Base-by-base conservation (phyloP, 1,140 invertebrate species). In the Listronotus bonariensis region DNA sequence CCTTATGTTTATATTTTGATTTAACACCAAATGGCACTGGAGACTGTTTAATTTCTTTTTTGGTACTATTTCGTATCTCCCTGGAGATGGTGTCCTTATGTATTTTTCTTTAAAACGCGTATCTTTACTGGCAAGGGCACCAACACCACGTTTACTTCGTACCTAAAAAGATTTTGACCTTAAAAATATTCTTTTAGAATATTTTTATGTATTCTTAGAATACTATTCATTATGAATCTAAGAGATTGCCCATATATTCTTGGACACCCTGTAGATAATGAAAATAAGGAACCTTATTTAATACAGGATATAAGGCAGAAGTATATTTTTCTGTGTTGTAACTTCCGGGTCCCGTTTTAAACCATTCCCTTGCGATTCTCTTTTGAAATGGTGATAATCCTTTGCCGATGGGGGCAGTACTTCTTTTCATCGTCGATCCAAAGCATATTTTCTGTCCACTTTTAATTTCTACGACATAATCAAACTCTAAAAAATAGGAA, bases 381-480 rank as follows among this genome's bases (percentile, higher is more conserved):
- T 73, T 74, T 34, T 74, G 73, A 52, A 72, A 73, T 3, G 69
- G 32, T 6, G 67, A 70, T 6, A 74, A 42, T 9, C 63, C 58
- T 53, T 67, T 70, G 4, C 73, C 73, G 20, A 73, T 70, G 2
- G 65, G 70, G 43, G 36, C 52, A 3, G 73, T 74, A 49, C 65
- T 61, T 49, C 73, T 55, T 34, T 40, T 11, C 3, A 73, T 18
- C 5, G 60, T 65, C 3, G 73, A 72, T 15, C 73, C 73, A 43
- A 74, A 74, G 46, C 71, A 74, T 45, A 73, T 59, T 49, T 57
- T 65, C 1, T 66, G 40, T 4, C 64, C 60, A 31, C 15, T 41
- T 49, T 55, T 59, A 14, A 67, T 46, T 58, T 70, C 64, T 6
- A 74, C 72, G n/a, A 74, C 68, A 59, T 74, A 74, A 32, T 72